A percentile compares a stretch with the other conserved stretches of the same genome.
Conservation (phyloP, 2,113 vertebrate species). For the Physeter macrocephalus region DNA sequence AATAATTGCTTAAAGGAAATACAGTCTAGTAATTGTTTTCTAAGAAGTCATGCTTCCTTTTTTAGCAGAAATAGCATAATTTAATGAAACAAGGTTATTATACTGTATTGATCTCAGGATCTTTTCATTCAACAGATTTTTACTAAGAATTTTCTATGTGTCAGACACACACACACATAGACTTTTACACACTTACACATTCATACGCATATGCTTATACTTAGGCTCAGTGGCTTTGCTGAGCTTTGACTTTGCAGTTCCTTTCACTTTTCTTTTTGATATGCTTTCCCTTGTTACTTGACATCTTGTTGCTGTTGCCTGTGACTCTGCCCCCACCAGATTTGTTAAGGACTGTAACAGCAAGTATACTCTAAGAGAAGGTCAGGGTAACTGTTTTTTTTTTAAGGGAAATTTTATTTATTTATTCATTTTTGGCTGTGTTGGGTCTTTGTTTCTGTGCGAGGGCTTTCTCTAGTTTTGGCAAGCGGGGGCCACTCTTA, state of each 20-base stretch:
- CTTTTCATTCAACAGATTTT: not conserved
- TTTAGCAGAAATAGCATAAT: not conserved
- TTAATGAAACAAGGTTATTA: not conserved
- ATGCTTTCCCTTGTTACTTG: not conserved
- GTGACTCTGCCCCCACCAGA: not conserved
- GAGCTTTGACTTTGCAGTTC: not conserved
- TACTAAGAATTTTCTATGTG: not conserved
- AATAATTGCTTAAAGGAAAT: constrained; percentile 11
- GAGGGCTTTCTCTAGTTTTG: too few species aligned
- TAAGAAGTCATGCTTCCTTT: not conserved
- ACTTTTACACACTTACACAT: not conserved
- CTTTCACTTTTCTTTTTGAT: not conserved
- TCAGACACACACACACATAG: not conserved
- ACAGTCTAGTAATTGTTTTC: not conserved
- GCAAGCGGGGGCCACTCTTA: too few species aligned
- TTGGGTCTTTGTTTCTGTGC: too few species aligned
- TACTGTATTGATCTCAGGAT: not conserved
- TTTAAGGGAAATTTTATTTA: too few species aligned
- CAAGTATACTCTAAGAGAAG: not conserved
- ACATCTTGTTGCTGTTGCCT: not conserved
- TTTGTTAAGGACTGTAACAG: not conserved
- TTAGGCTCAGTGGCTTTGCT: not conserved
- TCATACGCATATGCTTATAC: not conserved
- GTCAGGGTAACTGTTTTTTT: not conserved
- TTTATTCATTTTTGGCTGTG: too few species aligned